Evolutionary conservation across 1,140 invertebrate genomes (phyloP).

Genomic region (Calliopsis andreniformis): DNA sequence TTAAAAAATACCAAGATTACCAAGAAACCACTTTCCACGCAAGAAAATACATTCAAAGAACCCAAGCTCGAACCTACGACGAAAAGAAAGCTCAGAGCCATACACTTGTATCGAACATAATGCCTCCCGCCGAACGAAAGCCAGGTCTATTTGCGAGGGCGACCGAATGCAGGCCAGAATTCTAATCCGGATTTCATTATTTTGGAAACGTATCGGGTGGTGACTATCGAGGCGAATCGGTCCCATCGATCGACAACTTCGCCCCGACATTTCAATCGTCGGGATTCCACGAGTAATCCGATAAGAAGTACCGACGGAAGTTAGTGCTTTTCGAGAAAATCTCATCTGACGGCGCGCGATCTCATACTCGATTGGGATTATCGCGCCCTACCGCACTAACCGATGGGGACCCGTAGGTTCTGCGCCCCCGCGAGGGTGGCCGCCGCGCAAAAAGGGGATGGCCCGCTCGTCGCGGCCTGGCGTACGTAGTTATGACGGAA

Average conservation of each 20-base stretch:
- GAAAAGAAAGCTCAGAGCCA: too few species aligned
- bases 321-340: conserved; percentile 73
- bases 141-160: too few species aligned
- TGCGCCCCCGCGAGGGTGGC: background rate
- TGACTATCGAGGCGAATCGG: conserved; percentile 34
- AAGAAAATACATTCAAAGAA: too few species aligned
- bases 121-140: too few species aligned
- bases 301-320: conserved; percentile 71
- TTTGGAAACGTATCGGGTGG: conserved; percentile 27
- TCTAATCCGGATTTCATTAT: conserved; percentile 39
- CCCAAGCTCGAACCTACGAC: too few species aligned
- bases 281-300: conserved; percentile 73
- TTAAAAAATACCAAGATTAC: too few species aligned
- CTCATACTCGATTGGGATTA: conserved; percentile 76
- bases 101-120: too few species aligned
- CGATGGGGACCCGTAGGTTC: conserved; percentile 61
- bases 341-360: conserved; percentile 72
- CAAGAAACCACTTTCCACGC: too few species aligned
- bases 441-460: conserved; percentile 8
- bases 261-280: conserved; percentile 73
- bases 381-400: conserved; percentile 75
- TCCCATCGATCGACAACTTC: conserved; percentile 16
- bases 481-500: conserved; percentile 18
- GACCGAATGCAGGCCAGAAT: too few species aligned
- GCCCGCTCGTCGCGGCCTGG: too few species aligned